Evolutionary conservation across 2,797 vertebrate genomes (phyloP).

Genomic region (Iguana delicatissima): DNA sequence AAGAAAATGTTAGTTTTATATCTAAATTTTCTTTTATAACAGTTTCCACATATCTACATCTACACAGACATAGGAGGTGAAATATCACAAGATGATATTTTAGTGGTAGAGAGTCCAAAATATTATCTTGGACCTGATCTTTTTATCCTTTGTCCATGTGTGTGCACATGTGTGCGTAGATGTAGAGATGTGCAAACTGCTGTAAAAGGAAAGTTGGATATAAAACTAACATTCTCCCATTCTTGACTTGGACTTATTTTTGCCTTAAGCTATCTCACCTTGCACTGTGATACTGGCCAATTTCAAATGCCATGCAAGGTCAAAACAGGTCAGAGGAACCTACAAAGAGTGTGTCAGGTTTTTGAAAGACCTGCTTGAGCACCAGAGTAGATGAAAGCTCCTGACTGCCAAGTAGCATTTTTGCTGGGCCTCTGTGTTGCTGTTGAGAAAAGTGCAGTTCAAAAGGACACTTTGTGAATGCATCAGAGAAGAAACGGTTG

Average conservation of each 20-base stretch:
- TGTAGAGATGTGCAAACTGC: background rate
- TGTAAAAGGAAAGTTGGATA: background rate
- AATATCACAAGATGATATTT: background rate
- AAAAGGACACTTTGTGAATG: background rate
- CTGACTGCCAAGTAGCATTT: background rate
- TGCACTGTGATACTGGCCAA: background rate
- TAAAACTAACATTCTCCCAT: background rate
- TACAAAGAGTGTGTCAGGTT: background rate
- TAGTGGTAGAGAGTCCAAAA: background rate
- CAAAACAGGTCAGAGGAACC: background rate
- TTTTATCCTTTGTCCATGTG: background rate
- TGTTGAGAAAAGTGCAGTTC: background rate
- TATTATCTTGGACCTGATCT: background rate
- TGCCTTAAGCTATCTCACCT: constrained; percentile 7
- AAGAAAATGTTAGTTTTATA: background rate
- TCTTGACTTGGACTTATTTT: background rate
- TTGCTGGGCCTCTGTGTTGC: background rate
- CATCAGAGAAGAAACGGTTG: background rate
- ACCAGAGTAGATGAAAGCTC: background rate
- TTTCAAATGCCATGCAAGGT: background rate
- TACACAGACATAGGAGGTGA: background rate
- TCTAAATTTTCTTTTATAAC: background rate
- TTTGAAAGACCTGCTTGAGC: background rate
- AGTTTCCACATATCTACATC: background rate
- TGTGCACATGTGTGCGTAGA: background rate